Conservation (phyloP, 2,797 vertebrate genomes). For the Scolopax rusticola region DNA sequence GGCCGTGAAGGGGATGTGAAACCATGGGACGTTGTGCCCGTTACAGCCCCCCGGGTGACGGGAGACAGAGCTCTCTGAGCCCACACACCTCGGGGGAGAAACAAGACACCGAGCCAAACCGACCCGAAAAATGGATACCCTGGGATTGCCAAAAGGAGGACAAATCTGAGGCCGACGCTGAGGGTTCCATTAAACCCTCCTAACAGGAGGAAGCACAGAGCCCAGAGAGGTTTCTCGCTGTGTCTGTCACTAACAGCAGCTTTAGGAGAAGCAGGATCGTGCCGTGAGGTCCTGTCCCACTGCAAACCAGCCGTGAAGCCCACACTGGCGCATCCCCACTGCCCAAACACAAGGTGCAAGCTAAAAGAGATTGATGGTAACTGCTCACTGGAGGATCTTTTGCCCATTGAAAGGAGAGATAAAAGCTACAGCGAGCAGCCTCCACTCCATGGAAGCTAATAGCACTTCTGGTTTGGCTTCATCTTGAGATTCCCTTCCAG, state of each 20-base stretch:
- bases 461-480: neutral
- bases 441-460: neutral
- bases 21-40: accelerated
- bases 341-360: accelerated
- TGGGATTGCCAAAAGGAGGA: neutral
- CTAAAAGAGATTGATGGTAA: neutral
- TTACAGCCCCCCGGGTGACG: neutral
- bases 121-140: neutral
- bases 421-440: neutral
- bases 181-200: neutral
- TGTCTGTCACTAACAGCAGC: accelerated
- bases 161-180: neutral
- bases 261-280: neutral
- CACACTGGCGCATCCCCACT: neutral
- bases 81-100: accelerated
- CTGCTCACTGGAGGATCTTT: neutral
- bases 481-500: neutral
- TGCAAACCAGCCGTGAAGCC: neutral
- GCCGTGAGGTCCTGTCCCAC: neutral
- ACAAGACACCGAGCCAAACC: neutral
- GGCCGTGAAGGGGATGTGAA: accelerated
- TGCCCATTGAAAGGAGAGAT: neutral
- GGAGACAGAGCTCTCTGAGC: neutral
- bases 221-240: neutral
- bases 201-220: accelerated